Percentiles rank a stretch among this genome's conserved stretches.
These are phyloP conservation scores for Choloepus hoffmanni DNA, from an alignment of 2,113 vertebrate species.

Conservation along the genomic window DNA sequence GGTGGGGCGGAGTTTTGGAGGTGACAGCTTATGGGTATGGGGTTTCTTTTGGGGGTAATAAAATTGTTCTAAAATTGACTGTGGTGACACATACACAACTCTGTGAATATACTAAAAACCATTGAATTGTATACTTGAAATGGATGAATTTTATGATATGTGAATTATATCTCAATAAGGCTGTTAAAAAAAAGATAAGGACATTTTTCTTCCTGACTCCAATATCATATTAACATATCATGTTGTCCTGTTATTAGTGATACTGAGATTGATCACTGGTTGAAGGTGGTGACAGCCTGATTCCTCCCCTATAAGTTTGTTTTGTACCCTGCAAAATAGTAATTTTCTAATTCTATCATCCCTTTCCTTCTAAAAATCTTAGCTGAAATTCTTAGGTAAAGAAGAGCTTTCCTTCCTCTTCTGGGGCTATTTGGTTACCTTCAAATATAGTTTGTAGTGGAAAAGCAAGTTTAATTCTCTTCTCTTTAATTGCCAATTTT, in stretches of 20 bases:
- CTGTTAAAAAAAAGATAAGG: neutral
- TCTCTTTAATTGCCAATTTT: neutral
- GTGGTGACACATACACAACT: neutral
- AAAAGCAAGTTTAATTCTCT: conserved; percentile 31
- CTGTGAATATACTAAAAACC: neutral
- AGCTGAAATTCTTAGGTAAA: neutral
- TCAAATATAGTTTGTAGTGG: conserved; percentile 24
- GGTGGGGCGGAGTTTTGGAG: neutral
- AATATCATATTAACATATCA: neutral
- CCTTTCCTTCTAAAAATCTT: neutral
- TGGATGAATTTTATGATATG: neutral
- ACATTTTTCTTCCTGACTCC: conserved; percentile 44
- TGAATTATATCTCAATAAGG: neutral
- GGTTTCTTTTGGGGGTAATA: neutral
- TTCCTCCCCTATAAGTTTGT: neutral
- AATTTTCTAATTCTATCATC: neutral
- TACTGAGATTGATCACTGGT: neutral
- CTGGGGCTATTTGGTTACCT: neutral
- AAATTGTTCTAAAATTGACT: neutral
- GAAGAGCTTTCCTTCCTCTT: neutral
- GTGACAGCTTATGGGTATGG: neutral
- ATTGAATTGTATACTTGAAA: neutral
- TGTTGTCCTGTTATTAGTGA: neutral
- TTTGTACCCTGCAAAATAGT: neutral
- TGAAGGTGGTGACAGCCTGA: neutral